Base-by-base conservation (phyloP, 2,113 vertebrate species). In the Neodontobutis hainanensis region DNA sequence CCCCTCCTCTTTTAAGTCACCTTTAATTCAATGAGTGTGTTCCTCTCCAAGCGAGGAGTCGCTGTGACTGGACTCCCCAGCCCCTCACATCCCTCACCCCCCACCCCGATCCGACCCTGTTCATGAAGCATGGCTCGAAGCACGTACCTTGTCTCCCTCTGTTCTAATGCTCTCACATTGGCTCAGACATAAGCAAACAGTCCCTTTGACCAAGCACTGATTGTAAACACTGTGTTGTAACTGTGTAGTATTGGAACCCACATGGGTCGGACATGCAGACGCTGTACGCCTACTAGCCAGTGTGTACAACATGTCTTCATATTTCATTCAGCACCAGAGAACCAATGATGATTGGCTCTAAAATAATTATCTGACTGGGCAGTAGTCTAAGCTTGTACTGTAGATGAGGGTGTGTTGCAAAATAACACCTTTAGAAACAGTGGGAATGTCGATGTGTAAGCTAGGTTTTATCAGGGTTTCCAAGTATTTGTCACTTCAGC, bases 141-240 rank as follows among this genome's bases (percentile, higher is more conserved):
- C 92, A 92, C 92, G 90, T 92, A 93, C 90, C 90, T 89, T 68
- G 87, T 91, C 80, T 87, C 82, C 58, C 80, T 77, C 48, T 70
- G 58, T 76, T 61, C 78, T 82, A 3, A 2, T 69, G 72, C 75
- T 87, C 75, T 86, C 76, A 82, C 85, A 85, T 91, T 92, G 89
- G 87, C 89, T 84, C 88, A 90, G 84, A 87, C 87, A 77, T 78
- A 90, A 92, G 90, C 88, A 92, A 92, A 92, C 90, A 92, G 76
- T 64, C 52, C 64, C 70, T 78, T 82, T 90, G 82, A 87, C 88
- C 91, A 90, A 88, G 88, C 82, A 90, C 65, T 76, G 65, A 75
- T 69, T 74, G 68, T 87, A 77, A 78, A 83, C 84, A 80, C 34
- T 74, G 75, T 84, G 38, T 0, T 6, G 38, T 61, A 65, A 71